phyloP scores from a whole-genome alignment of 2,888 invertebrate species.

The Cylloceria caligata region DNA sequence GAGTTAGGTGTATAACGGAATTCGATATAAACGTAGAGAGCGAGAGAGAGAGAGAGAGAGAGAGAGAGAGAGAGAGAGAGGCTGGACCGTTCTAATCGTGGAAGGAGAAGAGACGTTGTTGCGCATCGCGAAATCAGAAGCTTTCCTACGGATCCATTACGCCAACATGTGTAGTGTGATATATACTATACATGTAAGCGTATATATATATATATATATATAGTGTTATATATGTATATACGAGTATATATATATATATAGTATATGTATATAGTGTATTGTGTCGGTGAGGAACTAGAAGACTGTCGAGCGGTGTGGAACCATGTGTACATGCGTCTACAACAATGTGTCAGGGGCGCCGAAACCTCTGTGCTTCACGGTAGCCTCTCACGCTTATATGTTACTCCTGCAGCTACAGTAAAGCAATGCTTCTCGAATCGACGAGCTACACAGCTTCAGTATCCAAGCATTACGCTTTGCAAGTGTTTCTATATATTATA shows the following conservation, averaged over 20 bases:
- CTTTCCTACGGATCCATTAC: slow-evolving; percentile 59
- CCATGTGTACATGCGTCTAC: slow-evolving; percentile 14
- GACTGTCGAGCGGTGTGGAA: slow-evolving; percentile 13
- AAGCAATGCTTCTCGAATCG: slow-evolving; percentile 19
- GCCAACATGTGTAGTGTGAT: slow-evolving; percentile 22
- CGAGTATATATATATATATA: slow-evolving; percentile 8
- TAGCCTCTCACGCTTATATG: background rate
- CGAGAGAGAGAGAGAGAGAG: no score
- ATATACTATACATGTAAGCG: slow-evolving; percentile 26
- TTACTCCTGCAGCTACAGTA: slow-evolving; percentile 6
- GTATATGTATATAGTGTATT: slow-evolving; percentile 28
- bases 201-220: slow-evolving; percentile 15
- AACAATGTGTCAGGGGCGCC: slow-evolving; percentile 1
- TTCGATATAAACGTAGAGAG: slow-evolving; percentile 57
- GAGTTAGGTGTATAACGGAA: slow-evolving; percentile 46
- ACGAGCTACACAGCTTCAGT: slow-evolving; percentile 19
- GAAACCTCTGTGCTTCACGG: slow-evolving; percentile 24
- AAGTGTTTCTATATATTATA: background rate
- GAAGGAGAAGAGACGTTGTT: slow-evolving; percentile 61
- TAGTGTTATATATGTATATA: no score
- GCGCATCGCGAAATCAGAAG: slow-evolving; percentile 64
- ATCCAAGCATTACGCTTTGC: slow-evolving; percentile 31
- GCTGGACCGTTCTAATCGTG: slow-evolving; percentile 27
- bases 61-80: background rate
- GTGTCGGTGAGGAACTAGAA: slow-evolving; percentile 19